Base-by-base conservation (phyloP, 2,888 invertebrate genomes). In the Heliconius ismenius region DNA sequence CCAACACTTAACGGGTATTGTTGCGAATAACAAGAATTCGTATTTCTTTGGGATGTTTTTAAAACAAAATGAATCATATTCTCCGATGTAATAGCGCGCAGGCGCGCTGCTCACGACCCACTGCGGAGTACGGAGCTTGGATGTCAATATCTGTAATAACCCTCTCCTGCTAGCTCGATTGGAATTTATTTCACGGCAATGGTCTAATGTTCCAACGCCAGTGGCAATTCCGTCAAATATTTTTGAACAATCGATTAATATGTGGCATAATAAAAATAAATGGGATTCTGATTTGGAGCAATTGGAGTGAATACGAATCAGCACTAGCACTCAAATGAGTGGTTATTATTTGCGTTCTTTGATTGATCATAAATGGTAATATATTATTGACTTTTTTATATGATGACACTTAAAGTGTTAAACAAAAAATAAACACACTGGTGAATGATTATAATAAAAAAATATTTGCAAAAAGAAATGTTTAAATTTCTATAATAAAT, bases 241-340 rank as follows among this genome's bases (percentile, higher is more conserved):
- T 82, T 81, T 79, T 43, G 60, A 78, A 81, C 80, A 81, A 80
- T 78, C 87, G 87, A 88, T 88, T 89, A 87, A 86, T 86, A 82
- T 84, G 81, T 83, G 87, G 86, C 83, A 84, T 89, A 87, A 89
- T 87, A 85, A 85, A 85, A 84, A 91, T 87, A 88, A 91, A 92
- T 91, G 89, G 87, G 84, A 85, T 89, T 87, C 88, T 91, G 89
- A 92, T 92, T 91, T 88, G 88, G 86, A 84, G 83, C 90, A 91
- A 91, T 91, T 91, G 90, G 86, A 80, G 80, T 82, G 80, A 83
- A 62, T 68, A n/a, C 7, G 24, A 67, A 67, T 75, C 62, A 18
- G 74, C 54, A 74, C 65, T 64, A 54, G n/a, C 15, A 18, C n/a
- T 63, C 13, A 62, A 62, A 62, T 60, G n/a, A 72, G 18, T 24